Percentiles rank a stretch among this genome's conserved stretches.
phyloP scores from a whole-genome alignment of 2,888 invertebrate species.

The Hymenopus coronatus region DNA sequence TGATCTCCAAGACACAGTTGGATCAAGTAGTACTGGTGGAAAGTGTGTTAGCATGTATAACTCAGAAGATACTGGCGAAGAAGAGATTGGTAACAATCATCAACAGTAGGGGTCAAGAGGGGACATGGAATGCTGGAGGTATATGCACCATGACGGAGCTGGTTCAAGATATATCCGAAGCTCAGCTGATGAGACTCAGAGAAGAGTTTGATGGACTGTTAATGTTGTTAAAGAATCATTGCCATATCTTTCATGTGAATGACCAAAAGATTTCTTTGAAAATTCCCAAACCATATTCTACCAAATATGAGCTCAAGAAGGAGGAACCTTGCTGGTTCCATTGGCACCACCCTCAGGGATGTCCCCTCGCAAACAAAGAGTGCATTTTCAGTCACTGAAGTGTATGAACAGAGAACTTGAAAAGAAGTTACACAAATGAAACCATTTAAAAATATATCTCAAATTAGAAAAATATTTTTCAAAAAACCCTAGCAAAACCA shows the following conservation, averaged over 20 bases:
- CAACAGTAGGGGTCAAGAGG: slow-evolving; percentile 4
- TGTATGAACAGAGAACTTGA: no score
- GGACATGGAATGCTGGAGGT: slow-evolving; percentile 65
- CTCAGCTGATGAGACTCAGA: slow-evolving; percentile 65
- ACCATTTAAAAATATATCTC: no score
- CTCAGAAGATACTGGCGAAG: slow-evolving; percentile 55
- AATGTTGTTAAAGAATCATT: slow-evolving; percentile 79
- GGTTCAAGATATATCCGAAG: slow-evolving; percentile 55
- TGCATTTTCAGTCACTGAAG: slow-evolving; percentile 72
- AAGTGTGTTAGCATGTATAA: slow-evolving; percentile 62
- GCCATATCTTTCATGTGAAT: slow-evolving; percentile 71
- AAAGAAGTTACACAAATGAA: no score
- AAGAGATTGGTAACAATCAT: slow-evolving; percentile 26
- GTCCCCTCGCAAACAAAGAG: slow-evolving; percentile 60
- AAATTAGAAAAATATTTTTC: no score
- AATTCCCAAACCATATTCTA: slow-evolving; percentile 51
- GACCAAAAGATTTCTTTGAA: slow-evolving; percentile 66
- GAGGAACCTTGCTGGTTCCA: slow-evolving; percentile 80
- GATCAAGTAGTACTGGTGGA: slow-evolving; percentile 62
- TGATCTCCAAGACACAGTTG: slow-evolving; percentile 66
- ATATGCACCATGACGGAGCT: slow-evolving; percentile 60
- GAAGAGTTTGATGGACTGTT: slow-evolving; percentile 85
- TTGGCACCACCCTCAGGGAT: slow-evolving; percentile 81
- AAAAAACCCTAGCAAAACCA: no score
- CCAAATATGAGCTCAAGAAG: slow-evolving; percentile 48